These are phyloP conservation scores for Microctenopoma steveboyesi DNA, from an alignment of 2,797 vertebrate genomes.

Conservation along the genomic window DNA sequence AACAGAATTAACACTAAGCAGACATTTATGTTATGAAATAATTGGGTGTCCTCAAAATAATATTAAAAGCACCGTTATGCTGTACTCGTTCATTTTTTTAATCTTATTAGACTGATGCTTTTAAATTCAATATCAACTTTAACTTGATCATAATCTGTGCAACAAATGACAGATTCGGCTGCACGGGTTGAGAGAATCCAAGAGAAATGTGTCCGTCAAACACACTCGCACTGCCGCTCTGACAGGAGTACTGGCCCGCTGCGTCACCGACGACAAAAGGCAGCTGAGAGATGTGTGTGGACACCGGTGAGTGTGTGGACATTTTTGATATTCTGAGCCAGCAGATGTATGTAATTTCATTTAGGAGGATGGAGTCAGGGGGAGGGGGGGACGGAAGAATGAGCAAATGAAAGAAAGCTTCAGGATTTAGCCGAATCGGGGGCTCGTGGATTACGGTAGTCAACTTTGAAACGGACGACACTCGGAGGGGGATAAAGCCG, in stretches of 20 bases:
- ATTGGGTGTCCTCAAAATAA: conserved; percentile 34
- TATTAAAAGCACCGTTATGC: background rate
- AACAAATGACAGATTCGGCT: conserved; percentile 4
- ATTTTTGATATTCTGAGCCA: conserved; percentile 86
- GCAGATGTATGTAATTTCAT: conserved; percentile 91
- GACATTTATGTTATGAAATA: conserved; percentile 49
- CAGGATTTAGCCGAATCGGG: conserved; percentile 86
- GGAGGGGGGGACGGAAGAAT: conserved; percentile 20
- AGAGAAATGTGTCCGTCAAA: conserved; percentile 8
- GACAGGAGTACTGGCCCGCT: conserved; percentile 65
- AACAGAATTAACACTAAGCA: conserved; percentile 67
- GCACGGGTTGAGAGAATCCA: conserved; percentile 5
- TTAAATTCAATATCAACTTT: background rate
- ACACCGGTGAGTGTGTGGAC: conserved; percentile 70
- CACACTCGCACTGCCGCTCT: conserved; percentile 45
- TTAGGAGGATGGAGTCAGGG: conserved; percentile 68
- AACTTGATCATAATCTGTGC: conserved; percentile 9
- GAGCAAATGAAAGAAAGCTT: conserved; percentile 79
- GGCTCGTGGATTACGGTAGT: conserved; percentile 86
- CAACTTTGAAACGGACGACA: conserved; percentile 85
- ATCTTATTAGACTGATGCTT: background rate
- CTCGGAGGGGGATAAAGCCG: conserved; percentile 82
- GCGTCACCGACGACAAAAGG: conserved; percentile 73
- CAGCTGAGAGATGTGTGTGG: conserved; percentile 58
- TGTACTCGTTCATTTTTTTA: background rate